These are phyloP conservation scores for Leuciscus idus DNA, from an alignment of 2,113 vertebrate genomes.

Conservation along the genomic window DNA sequence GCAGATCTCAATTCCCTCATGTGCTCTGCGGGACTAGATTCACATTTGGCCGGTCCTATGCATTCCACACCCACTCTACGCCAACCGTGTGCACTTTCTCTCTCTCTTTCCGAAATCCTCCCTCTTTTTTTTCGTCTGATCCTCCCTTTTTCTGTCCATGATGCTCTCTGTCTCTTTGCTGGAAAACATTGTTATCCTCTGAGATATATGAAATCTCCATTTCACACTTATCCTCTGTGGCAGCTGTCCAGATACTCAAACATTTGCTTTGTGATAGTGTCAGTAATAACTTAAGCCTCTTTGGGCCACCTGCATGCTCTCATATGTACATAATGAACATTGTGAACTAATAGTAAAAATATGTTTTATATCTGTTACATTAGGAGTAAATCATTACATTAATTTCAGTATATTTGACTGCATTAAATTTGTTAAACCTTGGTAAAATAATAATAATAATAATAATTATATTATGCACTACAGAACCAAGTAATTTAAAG, in stretches of 20 bases:
- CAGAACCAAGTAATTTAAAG: neutral
- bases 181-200: conserved; percentile 51
- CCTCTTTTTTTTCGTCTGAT: neutral
- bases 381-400: neutral
- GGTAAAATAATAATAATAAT: neutral
- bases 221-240: conserved; percentile 47
- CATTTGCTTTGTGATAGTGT: conserved; percentile 42
- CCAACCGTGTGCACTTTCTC: conserved; percentile 19
- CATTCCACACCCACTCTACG: conserved; percentile 66
- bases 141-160: conserved; percentile 32
- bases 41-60: conserved; percentile 59
- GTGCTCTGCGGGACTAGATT: conserved; percentile 62
- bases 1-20: conserved; percentile 68
- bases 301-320: conserved; percentile 36
- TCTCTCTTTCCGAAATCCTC: neutral
- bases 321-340: conserved; percentile 29
- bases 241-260: conserved; percentile 42
- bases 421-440: neutral
- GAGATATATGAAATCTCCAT: conserved; percentile 57
- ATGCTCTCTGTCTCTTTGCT: conserved; percentile 29
- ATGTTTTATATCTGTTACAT: conserved; percentile 13
- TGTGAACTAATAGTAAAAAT: conserved; percentile 29
- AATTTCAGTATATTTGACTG: neutral
- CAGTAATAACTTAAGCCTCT: conserved; percentile 50
- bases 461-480: neutral